These are phyloP conservation scores for Hypotaenidia okinawae DNA, from an alignment of 2,797 vertebrate genomes.

Conservation along the genomic window DNA sequence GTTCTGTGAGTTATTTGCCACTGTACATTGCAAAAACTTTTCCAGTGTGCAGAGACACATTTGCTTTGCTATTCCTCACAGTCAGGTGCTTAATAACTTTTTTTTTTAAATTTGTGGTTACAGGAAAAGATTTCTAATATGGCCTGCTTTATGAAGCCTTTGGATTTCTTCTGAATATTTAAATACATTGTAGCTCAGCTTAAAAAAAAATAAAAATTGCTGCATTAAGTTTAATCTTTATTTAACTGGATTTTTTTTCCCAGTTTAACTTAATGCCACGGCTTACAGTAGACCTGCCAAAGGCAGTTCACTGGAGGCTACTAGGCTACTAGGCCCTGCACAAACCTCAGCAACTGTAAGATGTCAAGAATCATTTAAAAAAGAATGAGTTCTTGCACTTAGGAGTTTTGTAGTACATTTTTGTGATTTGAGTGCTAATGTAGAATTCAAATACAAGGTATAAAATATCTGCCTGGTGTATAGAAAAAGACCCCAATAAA, in stretches of 20 bases:
- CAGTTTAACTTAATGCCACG: background rate
- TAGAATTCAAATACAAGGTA: background rate
- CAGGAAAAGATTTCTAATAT: background rate
- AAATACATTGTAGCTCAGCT: background rate
- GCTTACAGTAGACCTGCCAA: background rate
- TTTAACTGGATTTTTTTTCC: background rate
- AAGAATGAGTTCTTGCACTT: background rate
- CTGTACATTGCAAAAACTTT: background rate
- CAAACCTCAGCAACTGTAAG: background rate
- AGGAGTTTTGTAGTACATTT: background rate
- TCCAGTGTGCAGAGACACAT: background rate
- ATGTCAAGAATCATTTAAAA: background rate
- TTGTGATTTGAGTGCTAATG: background rate
- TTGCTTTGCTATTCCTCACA: background rate
- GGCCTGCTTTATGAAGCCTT: background rate
- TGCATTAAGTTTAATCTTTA: background rate
- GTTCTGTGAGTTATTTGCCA: background rate
- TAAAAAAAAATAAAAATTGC: background rate
- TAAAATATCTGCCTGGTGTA: background rate
- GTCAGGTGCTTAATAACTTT: background rate
- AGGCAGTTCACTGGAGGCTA: background rate
- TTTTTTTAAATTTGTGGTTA: background rate
- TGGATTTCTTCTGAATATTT: background rate
- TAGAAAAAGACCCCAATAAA: background rate
- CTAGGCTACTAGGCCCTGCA: background rate